Evolutionary conservation across 2,888 invertebrate genomes (phyloP).

Genomic region (Acleris laterana): DNA sequence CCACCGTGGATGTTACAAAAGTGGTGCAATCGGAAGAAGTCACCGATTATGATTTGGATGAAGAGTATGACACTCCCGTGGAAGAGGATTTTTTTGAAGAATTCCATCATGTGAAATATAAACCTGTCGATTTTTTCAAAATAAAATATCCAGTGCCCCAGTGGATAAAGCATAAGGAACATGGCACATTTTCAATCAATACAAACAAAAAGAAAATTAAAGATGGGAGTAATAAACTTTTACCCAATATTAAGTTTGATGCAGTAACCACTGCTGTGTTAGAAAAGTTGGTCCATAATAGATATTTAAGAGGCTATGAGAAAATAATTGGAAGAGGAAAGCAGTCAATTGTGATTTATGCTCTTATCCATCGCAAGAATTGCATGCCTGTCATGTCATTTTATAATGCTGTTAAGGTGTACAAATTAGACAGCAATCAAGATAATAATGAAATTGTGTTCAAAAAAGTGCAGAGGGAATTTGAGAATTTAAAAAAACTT

Average conservation of each 20-base stretch:
- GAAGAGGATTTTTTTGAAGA: neutral
- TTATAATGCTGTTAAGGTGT: slow-evolving; percentile 21
- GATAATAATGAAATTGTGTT: slow-evolving; percentile 9
- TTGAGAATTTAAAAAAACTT: neutral
- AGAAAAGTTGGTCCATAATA: neutral
- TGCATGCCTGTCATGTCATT: neutral
- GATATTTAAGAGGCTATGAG: slow-evolving; percentile 10
- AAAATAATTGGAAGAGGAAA: slow-evolving; percentile 3
- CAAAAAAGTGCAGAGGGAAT: slow-evolving; percentile 15
- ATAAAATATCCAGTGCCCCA: neutral
- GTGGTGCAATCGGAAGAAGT: neutral
- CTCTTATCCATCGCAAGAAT: neutral
- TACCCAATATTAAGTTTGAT: slow-evolving; percentile 9
- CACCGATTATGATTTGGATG: too few relatives aligned
- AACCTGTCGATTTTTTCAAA: neutral
- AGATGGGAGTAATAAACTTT: neutral
- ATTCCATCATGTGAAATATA: neutral
- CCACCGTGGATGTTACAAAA: neutral
- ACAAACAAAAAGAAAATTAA: neutral
- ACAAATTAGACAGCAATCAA: neutral
- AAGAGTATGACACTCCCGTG: too few relatives aligned
- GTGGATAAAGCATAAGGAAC: slow-evolving; percentile 1
- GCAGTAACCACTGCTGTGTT: slow-evolving; percentile 8
- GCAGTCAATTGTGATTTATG: slow-evolving; percentile 15
- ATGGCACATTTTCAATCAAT: neutral